These are phyloP conservation scores for Geodia barretti DNA, from an alignment of 37 sponge, comb jelly and placozoan species.

Conservation along the genomic window DNA sequence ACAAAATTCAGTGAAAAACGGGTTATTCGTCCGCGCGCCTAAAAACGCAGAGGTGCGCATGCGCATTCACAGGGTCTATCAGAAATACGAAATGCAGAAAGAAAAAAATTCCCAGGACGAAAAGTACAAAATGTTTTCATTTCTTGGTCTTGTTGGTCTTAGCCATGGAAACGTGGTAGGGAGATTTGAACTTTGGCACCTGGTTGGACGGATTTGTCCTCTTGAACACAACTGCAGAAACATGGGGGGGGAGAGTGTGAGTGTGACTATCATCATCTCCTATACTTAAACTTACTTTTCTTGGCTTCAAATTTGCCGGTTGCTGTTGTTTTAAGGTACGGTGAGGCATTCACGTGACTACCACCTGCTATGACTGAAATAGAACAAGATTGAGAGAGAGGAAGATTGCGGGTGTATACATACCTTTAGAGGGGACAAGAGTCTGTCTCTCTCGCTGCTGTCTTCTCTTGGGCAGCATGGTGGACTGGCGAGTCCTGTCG, in stretches of 20 bases:
- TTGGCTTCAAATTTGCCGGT: background rate
- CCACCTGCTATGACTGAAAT: background rate
- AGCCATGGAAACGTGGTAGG: background rate
- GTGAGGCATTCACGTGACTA: background rate
- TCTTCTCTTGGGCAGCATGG: background rate
- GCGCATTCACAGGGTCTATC: too few species aligned
- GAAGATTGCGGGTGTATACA: too few species aligned
- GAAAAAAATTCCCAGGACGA: too few species aligned
- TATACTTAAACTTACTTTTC: background rate
- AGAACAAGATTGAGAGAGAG: too few species aligned
- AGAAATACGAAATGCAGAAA: too few species aligned
- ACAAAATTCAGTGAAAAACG: too few species aligned
- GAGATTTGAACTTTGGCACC: background rate
- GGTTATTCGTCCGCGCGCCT: too few species aligned
- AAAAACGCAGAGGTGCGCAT: too few species aligned
- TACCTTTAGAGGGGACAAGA: background rate
- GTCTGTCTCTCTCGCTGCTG: background rate
- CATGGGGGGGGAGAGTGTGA: background rate
- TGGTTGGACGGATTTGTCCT: background rate
- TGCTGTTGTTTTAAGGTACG: background rate
- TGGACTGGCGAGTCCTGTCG: background rate
- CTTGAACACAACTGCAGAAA: background rate
- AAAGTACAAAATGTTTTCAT: background rate
- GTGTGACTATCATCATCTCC: background rate
- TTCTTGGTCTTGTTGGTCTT: background rate